Conservation (phyloP, 2,888 invertebrate genomes). For the Spilosoma lubricipeda region DNA sequence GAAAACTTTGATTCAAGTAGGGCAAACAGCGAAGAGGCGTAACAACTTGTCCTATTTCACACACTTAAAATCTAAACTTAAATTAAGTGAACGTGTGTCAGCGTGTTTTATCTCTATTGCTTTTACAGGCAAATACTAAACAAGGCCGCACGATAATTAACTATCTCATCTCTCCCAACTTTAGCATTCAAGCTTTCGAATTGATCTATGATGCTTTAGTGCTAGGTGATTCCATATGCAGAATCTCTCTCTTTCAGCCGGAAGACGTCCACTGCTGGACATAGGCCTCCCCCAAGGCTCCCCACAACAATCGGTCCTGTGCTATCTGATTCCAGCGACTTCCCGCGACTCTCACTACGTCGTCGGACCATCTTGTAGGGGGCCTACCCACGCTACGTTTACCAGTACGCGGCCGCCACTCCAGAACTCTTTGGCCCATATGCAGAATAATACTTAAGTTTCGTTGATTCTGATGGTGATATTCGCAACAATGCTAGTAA, state of each 20-base stretch:
- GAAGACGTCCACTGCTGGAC: too few species aligned
- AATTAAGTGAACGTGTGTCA: background rate
- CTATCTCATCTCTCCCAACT: background rate
- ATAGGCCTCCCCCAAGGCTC: too few species aligned
- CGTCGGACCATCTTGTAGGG: too few species aligned
- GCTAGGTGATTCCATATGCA: background rate
- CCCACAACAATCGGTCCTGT: too few species aligned
- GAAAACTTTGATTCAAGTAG: background rate
- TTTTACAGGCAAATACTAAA: background rate
- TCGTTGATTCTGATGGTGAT: background rate
- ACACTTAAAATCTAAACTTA: background rate
- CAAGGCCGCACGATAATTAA: background rate
- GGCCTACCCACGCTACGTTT: too few species aligned
- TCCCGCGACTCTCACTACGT: too few species aligned
- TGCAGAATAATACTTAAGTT: background rate
- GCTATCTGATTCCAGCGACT: too few species aligned
- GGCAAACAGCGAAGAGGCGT: too few species aligned
- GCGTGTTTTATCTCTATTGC: background rate
- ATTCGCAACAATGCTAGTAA: background rate
- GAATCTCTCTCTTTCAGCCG: too few species aligned
- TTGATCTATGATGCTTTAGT: background rate
- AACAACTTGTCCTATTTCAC: background rate
- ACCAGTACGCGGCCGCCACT: too few species aligned
- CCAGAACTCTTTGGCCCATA: too few species aligned
- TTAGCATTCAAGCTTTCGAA: background rate